Evolutionary conservation across 2,797 vertebrate genomes (phyloP), one percentile per base, ranked within the genome.

Genomic region (Acomys russatus): DNA sequence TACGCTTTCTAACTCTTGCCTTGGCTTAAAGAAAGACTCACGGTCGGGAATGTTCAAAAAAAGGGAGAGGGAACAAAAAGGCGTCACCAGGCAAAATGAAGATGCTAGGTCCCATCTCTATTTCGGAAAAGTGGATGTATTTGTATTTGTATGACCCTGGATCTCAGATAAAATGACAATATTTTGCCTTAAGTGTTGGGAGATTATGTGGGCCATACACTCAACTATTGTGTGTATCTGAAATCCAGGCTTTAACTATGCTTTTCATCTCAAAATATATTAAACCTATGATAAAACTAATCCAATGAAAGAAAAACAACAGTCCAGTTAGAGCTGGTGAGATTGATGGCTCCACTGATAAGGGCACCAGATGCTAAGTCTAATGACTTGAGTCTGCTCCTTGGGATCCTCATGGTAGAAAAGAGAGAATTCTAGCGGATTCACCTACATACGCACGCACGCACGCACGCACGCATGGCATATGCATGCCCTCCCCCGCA

Each of bases 241-340:
- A 88, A 89, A 92, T 90, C 70, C 17, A 92, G 73, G 30, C 90
- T 78, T 49, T 91, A 79, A 91, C n/a, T 85, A 66, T 85, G n/a
- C 64, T 94, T 89, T 95, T 91, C 64, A 80, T 96, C 95, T 95
- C n/a, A 66, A 80, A 90, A 85, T 88, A 49, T 63, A n/a, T 23
- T 33, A 83, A 90, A 78, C 18, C 3, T 22, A 18, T 1, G 70
- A 49, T 68, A 56, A 38, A 95, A 90, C 14, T 54, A 78, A 77
- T 33, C 3, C n/a, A 7, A 49, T 25, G 15, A 82, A 84, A 94
- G 44, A 18, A 54, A 70, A 59, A 59, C 30, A 35, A 10, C 44
- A 44, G 44, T 44, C 44, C n/a, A 73, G 4, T 35, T 1, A 4
- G n/a, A 14, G 14, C 23, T 71, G 49, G 51, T 28, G 23, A 59